These are phyloP conservation scores for Lagocephalus sceleratus DNA, from an alignment of 2,797 vertebrate species.

Conservation along the genomic window DNA sequence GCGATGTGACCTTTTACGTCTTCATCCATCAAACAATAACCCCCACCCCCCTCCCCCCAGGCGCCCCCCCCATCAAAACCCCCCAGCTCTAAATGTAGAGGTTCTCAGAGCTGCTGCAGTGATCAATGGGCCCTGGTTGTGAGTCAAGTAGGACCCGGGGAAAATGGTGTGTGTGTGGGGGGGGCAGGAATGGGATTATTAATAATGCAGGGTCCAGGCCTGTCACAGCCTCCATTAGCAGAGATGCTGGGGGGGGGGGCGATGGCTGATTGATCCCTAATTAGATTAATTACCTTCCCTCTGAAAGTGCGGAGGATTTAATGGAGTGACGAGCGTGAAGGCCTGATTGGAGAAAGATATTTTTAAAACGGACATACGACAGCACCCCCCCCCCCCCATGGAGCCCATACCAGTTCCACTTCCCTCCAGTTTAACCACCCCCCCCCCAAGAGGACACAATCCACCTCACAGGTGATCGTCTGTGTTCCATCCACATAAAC, in stretches of 20 bases:
- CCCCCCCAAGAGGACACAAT: too few relatives aligned
- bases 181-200: slow-evolving; percentile 76
- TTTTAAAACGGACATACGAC: too few relatives aligned
- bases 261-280: slow-evolving; percentile 79
- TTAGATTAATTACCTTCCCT: slow-evolving; percentile 78
- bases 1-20: too few relatives aligned
- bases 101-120: background rate
- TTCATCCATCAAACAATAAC: too few relatives aligned
- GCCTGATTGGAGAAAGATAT: background rate
- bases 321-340: slow-evolving; percentile 38
- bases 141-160: slow-evolving; percentile 23
- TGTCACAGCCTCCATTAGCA: slow-evolving; percentile 78
- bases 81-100: slow-evolving; percentile 23
- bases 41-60: slow-evolving; percentile 4
- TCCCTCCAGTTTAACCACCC: too few relatives aligned
- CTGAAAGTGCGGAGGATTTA: slow-evolving; percentile 50
- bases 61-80: slow-evolving; percentile 13
- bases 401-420: too few relatives aligned
- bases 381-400: too few relatives aligned
- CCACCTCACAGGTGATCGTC: too few relatives aligned
- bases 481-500: too few relatives aligned
- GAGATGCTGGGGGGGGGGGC: slow-evolving; percentile 53
- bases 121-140: slow-evolving; percentile 57
- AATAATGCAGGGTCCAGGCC: slow-evolving; percentile 76
- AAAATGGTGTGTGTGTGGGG: slow-evolving; percentile 3